Percentiles rank a stretch among this genome's conserved stretches.
phyloP scores from a whole-genome alignment of 64 coral and sea anemone genomes.

The Dendrophyllia cribrosa region DNA sequence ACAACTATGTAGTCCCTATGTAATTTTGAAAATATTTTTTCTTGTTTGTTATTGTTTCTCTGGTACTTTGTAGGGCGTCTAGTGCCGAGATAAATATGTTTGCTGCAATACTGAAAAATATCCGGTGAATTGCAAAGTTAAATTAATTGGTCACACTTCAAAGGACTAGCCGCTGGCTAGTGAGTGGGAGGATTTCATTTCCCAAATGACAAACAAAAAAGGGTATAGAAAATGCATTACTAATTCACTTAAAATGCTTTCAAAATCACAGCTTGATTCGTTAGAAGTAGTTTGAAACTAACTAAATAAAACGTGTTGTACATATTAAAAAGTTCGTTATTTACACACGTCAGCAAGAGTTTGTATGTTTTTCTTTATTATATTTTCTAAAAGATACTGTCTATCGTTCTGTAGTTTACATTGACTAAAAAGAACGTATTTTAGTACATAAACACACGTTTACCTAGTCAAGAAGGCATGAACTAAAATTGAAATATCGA shows the following conservation, averaged over 20 bases:
- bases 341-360: neutral
- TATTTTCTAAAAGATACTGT: neutral
- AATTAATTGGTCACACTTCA: slow-evolving; percentile 21
- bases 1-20: too few relatives aligned
- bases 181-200: neutral
- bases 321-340: neutral
- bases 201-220: neutral
- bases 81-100: neutral
- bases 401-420: neutral
- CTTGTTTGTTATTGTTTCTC: neutral
- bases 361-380: neutral
- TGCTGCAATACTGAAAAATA: neutral
- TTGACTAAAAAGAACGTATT: too few relatives aligned
- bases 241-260: neutral
- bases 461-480: too few relatives aligned
- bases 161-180: neutral
- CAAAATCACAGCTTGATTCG: neutral
- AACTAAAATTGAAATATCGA: too few relatives aligned
- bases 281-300: neutral
- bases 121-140: slow-evolving; percentile 37
- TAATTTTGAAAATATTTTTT: too few relatives aligned
- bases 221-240: too few relatives aligned
- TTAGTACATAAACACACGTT: too few relatives aligned
- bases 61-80: neutral
- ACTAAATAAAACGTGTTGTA: neutral